Base-by-base conservation (phyloP, 1,140 invertebrate species). In the Bombyx mandarina region DNA sequence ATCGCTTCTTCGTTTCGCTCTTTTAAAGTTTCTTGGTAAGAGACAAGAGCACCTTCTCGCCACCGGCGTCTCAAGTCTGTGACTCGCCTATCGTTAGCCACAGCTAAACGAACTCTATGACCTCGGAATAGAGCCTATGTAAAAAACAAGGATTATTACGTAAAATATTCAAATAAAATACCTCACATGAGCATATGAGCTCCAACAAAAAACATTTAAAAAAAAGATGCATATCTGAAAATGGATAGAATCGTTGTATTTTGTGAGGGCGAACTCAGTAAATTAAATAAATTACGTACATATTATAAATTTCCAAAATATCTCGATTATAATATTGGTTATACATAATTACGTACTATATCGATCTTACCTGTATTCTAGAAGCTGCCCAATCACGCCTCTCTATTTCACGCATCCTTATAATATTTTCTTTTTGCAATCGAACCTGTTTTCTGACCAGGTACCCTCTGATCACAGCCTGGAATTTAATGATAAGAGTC, bases 41-140 rank as follows among this genome's bases (percentile, higher is more conserved):
- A 88, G 51, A 80, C 66, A 1, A 87, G 67, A 1, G 88, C 86
- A 8, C 89, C 89, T 22, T 81, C 62, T 0, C 88, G 81, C 85
- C 77, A 85, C 43, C 91, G 88, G 18, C 79, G 73, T 8, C 88
- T 71, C 0, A 93, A 60, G 53, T 83, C 71, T 8, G 61, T 59
- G 42, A 89, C 69, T 6, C 65, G 68, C 3, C 43, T 58, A 59
- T 84, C 65, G n/a, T 73, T 52, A 10, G 73, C 67, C 57, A 65
- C 63, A 3, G 63, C 65, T 43, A 75, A 67, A 8, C 93, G 88
- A 10, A 87, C 76, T 10, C 58, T 72, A 67, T 91, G 90, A 2
- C 92, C 92, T 56, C 90, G 90, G 90, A 91, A 93, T n/a, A 88
- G 63, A 10, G 91, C 83, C 88, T 91, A 35, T 35, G 0, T 35